Evolutionary conservation across 2,113 vertebrate genomes (phyloP), one percentile per base, ranked within the genome.

Genomic region (Rhineura floridana): DNA sequence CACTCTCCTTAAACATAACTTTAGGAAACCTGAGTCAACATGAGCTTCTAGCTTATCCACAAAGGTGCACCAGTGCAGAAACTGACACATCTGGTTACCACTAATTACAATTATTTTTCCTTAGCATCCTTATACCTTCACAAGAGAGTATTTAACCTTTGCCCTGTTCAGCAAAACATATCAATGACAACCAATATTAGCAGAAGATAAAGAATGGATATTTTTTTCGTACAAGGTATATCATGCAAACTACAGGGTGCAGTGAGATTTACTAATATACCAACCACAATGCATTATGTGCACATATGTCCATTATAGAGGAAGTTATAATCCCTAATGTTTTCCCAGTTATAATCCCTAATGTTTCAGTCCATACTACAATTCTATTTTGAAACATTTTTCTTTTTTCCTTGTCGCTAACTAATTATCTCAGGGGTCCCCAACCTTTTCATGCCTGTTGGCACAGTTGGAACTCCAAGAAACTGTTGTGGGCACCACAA

Each of bases 391-490:
- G 65, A 84, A 93, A 63, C 10, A 11, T 36, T 91, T 91, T 1
- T 65, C 81, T 87, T 83, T 85, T 83, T n/a, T 88, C 85, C 19
- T 50, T 85, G 21, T 73, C 50, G 42, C 67, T 88, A 80, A 84
- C 46, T 85, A 91, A 46, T 81, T 88, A 76, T 83, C 52, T 11
- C 17, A 59, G 55, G 3, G 17, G 55, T 59, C 55, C 55, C 21
- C 55, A 59, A 59, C 17, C 55, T 59, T 59, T 59, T 59, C 15
- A 4, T 59, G 55, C 55, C 55, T 59, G 55, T 13, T 59, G 55
- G 21, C 5, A 3, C 55, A 59, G 15, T 59, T 59, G 17, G 55
- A 59, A 59, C 15, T 59, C 55, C 55, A 19, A 59, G 55, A 59
- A 59, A 59, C 17, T 59, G 55, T 19, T 59, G 55, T 21, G 55